These are phyloP conservation scores for Torymus auratus DNA, from an alignment of 2,888 invertebrate genomes.

Conservation along the genomic window DNA sequence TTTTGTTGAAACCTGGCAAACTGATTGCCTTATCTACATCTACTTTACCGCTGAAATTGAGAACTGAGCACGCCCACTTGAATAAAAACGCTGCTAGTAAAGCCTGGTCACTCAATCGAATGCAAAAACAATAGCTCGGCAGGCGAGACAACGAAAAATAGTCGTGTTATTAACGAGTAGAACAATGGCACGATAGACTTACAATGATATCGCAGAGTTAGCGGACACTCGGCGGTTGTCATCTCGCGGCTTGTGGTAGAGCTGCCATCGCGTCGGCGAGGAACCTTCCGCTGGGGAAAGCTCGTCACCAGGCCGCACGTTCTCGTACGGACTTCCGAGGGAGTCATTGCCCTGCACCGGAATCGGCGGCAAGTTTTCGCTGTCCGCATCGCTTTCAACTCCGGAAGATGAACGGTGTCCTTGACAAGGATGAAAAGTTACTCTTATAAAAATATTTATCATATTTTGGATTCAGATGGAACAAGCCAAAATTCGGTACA, in stretches of 20 bases:
- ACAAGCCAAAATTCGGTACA: too few species aligned
- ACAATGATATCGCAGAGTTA: slow-evolving; percentile 80
- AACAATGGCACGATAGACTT: slow-evolving; percentile 70
- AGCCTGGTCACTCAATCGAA: too few species aligned
- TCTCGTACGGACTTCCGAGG: slow-evolving; percentile 82
- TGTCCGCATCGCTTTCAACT: slow-evolving; percentile 80
- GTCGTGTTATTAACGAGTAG: background rate
- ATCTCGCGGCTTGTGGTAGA: slow-evolving; percentile 78
- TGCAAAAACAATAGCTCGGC: background rate
- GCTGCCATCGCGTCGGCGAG: slow-evolving; percentile 79
- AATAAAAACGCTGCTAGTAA: too few species aligned
- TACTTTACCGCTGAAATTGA: too few species aligned
- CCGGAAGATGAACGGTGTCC: slow-evolving; percentile 75
- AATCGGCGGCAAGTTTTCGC: slow-evolving; percentile 83
- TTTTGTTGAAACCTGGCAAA: too few species aligned
- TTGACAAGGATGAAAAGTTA: slow-evolving; percentile 54
- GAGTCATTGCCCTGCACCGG: slow-evolving; percentile 80
- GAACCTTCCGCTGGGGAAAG: slow-evolving; percentile 78
- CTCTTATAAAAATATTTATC: too few species aligned
- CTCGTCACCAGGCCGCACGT: slow-evolving; percentile 80
- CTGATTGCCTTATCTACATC: too few species aligned
- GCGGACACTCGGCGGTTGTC: slow-evolving; percentile 80
- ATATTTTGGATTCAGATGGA: too few species aligned
- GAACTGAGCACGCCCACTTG: too few species aligned
- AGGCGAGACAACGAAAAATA: background rate